Conservation (phyloP, 2,113 vertebrate genomes). For the Cettia cetti region DNA sequence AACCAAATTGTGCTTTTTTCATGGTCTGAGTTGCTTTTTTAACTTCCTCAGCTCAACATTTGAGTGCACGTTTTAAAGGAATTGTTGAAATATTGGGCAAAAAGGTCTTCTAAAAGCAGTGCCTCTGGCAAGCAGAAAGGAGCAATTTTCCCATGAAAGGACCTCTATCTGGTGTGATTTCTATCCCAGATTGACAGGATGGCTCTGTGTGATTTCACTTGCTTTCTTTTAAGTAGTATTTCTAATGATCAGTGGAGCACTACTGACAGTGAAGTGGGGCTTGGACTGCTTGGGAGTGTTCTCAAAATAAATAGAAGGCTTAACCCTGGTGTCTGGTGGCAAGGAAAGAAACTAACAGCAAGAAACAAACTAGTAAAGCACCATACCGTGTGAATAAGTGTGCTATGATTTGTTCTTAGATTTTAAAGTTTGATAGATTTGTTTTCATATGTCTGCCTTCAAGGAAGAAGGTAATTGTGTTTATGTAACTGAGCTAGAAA, state of each 20-base stretch:
- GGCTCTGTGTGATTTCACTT: neutral
- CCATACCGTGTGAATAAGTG: accelerated
- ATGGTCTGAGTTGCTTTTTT: neutral
- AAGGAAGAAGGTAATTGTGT: neutral
- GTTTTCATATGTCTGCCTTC: neutral
- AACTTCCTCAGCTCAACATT: neutral
- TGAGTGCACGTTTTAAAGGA: neutral
- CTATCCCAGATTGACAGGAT: neutral
- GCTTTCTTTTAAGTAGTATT: neutral
- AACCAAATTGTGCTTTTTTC: neutral
- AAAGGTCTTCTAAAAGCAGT: neutral
- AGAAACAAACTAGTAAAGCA: neutral
- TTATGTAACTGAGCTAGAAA: neutral
- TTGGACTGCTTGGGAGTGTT: neutral
- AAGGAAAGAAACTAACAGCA: neutral
- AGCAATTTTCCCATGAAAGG: neutral
- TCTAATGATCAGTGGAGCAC: neutral
- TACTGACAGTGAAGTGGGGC: neutral
- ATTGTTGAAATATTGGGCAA: neutral
- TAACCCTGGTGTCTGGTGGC: neutral
- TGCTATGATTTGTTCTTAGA: neutral
- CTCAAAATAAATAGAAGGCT: neutral
- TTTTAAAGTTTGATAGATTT: neutral
- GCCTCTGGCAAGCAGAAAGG: neutral
- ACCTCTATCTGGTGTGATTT: neutral